Percentiles rank a stretch among this genome's conserved stretches.
Evolutionary conservation across 2,888 invertebrate species (phyloP).

Genomic region (Epistrophella euchroma): DNA sequence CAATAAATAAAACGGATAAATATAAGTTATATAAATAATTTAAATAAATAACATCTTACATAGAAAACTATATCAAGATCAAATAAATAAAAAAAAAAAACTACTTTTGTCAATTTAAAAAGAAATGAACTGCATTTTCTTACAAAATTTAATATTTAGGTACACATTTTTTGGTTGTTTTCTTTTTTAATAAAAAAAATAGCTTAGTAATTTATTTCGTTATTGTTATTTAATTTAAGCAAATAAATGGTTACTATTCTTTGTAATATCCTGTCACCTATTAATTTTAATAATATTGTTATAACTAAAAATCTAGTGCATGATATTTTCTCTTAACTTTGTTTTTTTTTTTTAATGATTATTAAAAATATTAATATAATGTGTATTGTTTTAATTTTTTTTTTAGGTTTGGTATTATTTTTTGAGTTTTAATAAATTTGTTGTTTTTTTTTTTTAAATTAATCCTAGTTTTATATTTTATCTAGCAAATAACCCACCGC

Average conservation of each 20-base stretch:
- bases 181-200: conserved; percentile 43
- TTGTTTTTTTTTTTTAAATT: conserved; percentile 40
- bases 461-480: conserved; percentile 83
- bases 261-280: conserved; percentile 64
- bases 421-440: conserved; percentile 61
- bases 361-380: conserved; percentile 65
- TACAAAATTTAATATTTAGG: conserved; percentile 32
- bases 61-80: not conserved
- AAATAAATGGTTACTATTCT: conserved; percentile 47
- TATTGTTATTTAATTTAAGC: conserved; percentile 65
- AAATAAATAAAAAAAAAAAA: conserved; percentile 25
- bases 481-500: conserved; percentile 97
- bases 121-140: conserved; percentile 40
- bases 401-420: conserved; percentile 62
- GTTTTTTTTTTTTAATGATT: conserved; percentile 23
- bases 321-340: conserved; percentile 38
- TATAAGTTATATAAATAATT: conserved; percentile 69
- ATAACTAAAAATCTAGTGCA: conserved; percentile 59
- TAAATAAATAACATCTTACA: conserved; percentile 50
- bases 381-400: conserved; percentile 63
- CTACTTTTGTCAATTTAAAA: not conserved
- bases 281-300: conserved; percentile 47
- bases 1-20: conserved; percentile 60
- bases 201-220: conserved; percentile 34
- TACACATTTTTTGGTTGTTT: conserved; percentile 52